Base-by-base conservation (phyloP, 2,888 invertebrate species). In the Tetranychus piercei region DNA sequence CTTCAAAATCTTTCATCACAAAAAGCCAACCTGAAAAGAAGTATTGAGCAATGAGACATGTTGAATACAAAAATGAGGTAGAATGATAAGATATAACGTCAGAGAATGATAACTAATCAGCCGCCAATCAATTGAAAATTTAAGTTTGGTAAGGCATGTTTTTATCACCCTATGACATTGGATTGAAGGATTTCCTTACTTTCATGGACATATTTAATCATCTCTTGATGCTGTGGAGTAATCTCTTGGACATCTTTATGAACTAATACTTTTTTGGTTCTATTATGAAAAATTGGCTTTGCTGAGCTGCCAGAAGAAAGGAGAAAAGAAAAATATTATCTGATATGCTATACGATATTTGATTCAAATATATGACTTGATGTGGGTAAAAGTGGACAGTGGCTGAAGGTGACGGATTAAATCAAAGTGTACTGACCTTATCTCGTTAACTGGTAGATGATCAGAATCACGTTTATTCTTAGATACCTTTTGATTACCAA, bases 121-220 rank as follows among this genome's bases (percentile, higher is more conserved):
- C 34, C 22, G 20, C 22, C 69, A 69, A 69, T 69, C 20, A 69
- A 6, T 22, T 34, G 34, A 34, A 34, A 34, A 34, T 34, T 34
- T 1, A 34, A 34, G 34, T 34, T 5, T 34, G 34, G 34, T 34
- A 34, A 34, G 34, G 34, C 34, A 34, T 34, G 34, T 5, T 34
- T 34, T 34, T 34, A 34, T 34, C 34, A 34, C 34, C 34, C 34
- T 34, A 34, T 34, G 34, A 34, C 34, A 34, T 34, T 34, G 34
- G 34, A 34, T 34, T 34, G 34, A 15, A 55, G 20, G n/a, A 69
- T 23, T 23, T 23, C 87, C 88, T 88, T 85, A 92, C 91, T 90
- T 83, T 91, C 90, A 83, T 89, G 88, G 80, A 92, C 88, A 83
- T 87, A 92, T 85, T 88, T 88, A 81, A 92, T 89, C 79, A 92